Percentiles rank a stretch among this genome's conserved stretches.
phyloP scores from a whole-genome alignment of 2,888 invertebrate species.

The Zeuzera pyrina region DNA sequence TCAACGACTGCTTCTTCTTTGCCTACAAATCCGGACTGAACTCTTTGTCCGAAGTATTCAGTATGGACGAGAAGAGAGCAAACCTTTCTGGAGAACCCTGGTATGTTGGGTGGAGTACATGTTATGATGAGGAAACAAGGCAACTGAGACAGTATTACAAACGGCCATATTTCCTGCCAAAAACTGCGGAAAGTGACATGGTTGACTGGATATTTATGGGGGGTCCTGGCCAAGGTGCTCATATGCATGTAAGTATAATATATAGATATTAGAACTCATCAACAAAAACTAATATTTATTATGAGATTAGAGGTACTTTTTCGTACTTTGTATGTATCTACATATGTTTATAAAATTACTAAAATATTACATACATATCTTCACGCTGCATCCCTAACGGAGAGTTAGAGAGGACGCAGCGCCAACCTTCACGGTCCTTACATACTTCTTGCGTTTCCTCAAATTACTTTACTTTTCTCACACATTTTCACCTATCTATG shows the following conservation, averaged over 20 bases:
- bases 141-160: slow-evolving; percentile 83
- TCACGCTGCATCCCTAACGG: too few species aligned
- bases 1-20: slow-evolving; percentile 90
- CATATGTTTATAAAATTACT: too few species aligned
- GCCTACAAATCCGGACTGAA: slow-evolving; percentile 92
- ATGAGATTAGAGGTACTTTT: too few species aligned
- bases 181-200: slow-evolving; percentile 88
- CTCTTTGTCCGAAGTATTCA: slow-evolving; percentile 84
- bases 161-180: slow-evolving; percentile 91
- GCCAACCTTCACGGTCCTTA: too few species aligned
- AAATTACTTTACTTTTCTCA: too few species aligned
- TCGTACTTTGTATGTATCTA: too few species aligned
- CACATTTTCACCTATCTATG: too few species aligned
- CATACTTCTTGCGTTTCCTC: too few species aligned
- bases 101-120: slow-evolving; percentile 94
- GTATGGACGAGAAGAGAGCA: slow-evolving; percentile 82
- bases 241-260: slow-evolving; percentile 94
- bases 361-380: too few species aligned
- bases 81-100: slow-evolving; percentile 77
- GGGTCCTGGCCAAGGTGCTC: slow-evolving; percentile 93
- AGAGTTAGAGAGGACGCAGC: too few species aligned
- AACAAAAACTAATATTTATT: too few species aligned
- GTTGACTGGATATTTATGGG: slow-evolving; percentile 99
- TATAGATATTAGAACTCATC: too few species aligned
- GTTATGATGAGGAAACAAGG: slow-evolving; percentile 86